phyloP scores from a whole-genome alignment of 1,140 invertebrate species.

The Lucilia cuprina region DNA sequence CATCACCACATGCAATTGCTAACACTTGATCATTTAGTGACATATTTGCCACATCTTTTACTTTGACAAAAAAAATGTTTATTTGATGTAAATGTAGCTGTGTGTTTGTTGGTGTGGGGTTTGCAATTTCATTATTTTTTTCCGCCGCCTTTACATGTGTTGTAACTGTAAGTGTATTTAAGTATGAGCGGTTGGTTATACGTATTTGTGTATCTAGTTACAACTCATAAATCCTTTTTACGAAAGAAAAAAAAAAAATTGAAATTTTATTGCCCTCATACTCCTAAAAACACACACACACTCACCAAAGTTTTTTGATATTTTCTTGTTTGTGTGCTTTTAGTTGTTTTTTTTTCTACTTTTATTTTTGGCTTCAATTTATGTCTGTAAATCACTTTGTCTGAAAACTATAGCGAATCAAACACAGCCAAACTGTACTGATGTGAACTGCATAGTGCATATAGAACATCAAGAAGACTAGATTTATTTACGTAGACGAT shows the following conservation, averaged over 20 bases:
- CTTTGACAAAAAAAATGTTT: background rate
- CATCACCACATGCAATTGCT: slow-evolving; percentile 6
- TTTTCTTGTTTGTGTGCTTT: background rate
- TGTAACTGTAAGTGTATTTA: background rate
- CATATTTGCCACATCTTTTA: slow-evolving; percentile 11
- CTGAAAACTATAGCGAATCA: background rate
- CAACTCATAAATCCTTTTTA: slow-evolving; percentile 1
- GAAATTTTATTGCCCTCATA: slow-evolving; percentile 11
- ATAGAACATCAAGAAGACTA: background rate
- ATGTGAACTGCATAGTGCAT: background rate
- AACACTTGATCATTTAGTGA: slow-evolving; percentile 17
- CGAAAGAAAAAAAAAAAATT: slow-evolving; percentile 18
- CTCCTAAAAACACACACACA: background rate
- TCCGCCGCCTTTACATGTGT: too few relatives aligned
- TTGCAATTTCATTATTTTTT: background rate
- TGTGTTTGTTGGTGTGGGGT: background rate
- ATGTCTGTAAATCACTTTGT: slow-evolving; percentile 7
- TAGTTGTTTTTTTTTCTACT: too few relatives aligned
- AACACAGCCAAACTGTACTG: background rate
- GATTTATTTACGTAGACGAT: slow-evolving; percentile 7
- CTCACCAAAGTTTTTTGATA: background rate
- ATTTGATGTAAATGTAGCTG: background rate
- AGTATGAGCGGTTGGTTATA: background rate
- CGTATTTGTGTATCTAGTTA: background rate
- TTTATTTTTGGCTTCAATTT: background rate